These are phyloP conservation scores for Vulpes ferrilata DNA, from an alignment of 2,113 vertebrate species.

Conservation along the genomic window DNA sequence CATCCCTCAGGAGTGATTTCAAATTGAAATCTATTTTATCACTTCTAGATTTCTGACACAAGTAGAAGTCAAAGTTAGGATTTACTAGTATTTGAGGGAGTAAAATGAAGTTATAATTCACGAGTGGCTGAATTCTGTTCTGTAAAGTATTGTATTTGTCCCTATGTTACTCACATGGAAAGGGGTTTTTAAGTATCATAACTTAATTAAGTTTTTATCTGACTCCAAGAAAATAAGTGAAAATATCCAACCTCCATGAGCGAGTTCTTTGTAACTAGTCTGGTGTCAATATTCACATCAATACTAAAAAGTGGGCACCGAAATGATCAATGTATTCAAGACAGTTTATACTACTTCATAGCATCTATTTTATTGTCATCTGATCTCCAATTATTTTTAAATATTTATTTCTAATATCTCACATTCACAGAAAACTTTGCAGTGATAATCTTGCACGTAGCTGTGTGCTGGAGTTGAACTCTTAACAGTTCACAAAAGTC, in stretches of 20 bases:
- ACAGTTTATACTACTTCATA: background rate
- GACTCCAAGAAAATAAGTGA: background rate
- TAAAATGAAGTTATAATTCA: background rate
- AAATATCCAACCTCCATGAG: background rate
- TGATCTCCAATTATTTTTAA: background rate
- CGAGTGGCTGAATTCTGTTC: background rate
- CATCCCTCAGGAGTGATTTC: background rate
- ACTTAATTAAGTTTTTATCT: background rate
- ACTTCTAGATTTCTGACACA: background rate
- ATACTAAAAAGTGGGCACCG: background rate
- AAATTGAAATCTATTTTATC: background rate
- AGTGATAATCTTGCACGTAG: background rate
- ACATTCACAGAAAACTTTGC: background rate
- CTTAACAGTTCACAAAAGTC: background rate
- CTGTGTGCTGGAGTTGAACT: rapidly evolving
- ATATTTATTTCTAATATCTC: background rate
- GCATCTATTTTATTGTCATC: background rate
- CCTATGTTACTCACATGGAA: background rate
- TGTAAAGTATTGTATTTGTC: background rate
- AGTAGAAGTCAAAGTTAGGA: background rate
- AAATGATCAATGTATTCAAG: background rate
- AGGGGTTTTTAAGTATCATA: background rate
- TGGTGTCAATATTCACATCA: background rate
- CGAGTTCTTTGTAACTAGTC: background rate
- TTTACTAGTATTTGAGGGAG: background rate